These are phyloP conservation scores for Oscheius sp. DNA, from an alignment of 2,888 invertebrate species.

Conservation along the genomic window DNA sequence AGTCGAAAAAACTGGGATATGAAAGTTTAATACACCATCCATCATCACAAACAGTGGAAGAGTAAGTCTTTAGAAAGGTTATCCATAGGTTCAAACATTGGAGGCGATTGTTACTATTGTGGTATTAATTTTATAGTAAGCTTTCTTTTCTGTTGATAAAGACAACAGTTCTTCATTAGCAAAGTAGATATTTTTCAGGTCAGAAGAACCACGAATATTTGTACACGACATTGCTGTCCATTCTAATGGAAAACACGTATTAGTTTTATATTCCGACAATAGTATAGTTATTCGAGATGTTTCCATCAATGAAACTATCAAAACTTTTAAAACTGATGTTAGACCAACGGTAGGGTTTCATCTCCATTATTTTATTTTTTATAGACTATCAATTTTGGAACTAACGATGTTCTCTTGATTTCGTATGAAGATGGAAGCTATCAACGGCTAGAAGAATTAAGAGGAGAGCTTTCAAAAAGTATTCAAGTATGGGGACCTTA, in stretches of 20 bases:
- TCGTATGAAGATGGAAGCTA: conserved; percentile 18
- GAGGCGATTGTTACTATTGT: too few species aligned
- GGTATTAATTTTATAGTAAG: too few species aligned
- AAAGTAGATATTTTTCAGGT: neutral
- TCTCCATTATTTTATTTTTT: neutral
- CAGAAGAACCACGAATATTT: neutral
- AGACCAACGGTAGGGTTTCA: conserved; percentile 8
- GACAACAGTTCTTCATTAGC: neutral
- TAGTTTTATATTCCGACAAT: conserved; percentile 2
- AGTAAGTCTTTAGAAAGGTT: too few species aligned
- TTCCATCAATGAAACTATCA: conserved; percentile 17
- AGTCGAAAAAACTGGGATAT: neutral
- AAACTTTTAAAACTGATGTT: neutral
- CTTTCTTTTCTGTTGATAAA: too few species aligned
- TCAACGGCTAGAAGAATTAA: neutral
- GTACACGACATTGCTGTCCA: conserved; percentile 1
- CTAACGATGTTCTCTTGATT: conserved; percentile 3
- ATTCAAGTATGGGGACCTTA: conserved; percentile 17
- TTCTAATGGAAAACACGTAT: conserved; percentile 3
- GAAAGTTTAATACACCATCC: neutral
- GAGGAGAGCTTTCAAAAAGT: neutral
- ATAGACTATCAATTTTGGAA: conserved; percentile 13
- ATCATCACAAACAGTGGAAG: neutral
- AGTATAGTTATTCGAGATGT: conserved; percentile 5
- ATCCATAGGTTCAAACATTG: too few species aligned